These are phyloP conservation scores for Pristionchus exspectatus DNA, from an alignment of 2,888 invertebrate genomes.

Conservation along the genomic window DNA sequence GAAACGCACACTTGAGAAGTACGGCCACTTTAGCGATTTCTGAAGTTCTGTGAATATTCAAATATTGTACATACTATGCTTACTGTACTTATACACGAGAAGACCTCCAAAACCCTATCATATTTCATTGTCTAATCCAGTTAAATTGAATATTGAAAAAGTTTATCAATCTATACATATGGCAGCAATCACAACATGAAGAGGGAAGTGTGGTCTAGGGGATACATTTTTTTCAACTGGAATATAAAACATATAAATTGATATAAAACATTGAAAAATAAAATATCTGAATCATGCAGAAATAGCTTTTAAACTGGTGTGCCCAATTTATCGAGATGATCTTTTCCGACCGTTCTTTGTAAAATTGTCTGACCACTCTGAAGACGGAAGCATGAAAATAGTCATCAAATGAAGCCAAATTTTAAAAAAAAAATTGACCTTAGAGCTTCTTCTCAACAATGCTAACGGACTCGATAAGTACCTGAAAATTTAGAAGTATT, in stretches of 20 bases:
- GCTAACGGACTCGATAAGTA: constrained; percentile 47
- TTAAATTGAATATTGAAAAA: neutral
- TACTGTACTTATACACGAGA: constrained; percentile 8
- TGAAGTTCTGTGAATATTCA: neutral
- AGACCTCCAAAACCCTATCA: neutral
- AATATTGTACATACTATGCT: neutral
- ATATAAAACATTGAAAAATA: no score
- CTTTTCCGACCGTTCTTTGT: no score
- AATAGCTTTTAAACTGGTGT: no score
- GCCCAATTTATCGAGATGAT: no score
- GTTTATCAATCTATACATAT: neutral
- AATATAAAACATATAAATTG: neutral
- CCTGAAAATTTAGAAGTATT: constrained; percentile 2
- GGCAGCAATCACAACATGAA: constrained; percentile 30
- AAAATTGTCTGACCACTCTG: no score
- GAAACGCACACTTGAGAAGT: constrained; percentile 4
- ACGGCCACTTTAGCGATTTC: constrained; percentile 46
- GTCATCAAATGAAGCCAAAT: no score
- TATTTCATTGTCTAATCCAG: neutral
- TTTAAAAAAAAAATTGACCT: neutral
- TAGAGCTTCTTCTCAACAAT: constrained; percentile 40
- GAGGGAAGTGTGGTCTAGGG: no score
- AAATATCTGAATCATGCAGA: no score
- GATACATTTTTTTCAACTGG: no score
- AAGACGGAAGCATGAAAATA: no score